These are phyloP conservation scores for Drosophila neonasuta DNA, from an alignment of 2,888 invertebrate species.

Conservation along the genomic window DNA sequence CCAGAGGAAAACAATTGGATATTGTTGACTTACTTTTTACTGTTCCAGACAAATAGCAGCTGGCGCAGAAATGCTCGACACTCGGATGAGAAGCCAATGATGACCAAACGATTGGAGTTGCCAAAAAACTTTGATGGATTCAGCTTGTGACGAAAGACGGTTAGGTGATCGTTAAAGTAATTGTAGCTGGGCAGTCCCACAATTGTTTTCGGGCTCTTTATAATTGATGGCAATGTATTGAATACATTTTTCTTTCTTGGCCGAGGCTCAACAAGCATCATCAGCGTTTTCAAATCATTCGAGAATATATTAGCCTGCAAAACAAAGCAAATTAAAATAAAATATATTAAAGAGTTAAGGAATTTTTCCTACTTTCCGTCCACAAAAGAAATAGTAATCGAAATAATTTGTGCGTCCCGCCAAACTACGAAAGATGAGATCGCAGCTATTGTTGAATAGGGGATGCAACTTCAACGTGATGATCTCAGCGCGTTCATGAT, in stretches of 20 bases:
- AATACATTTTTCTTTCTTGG: conserved; percentile 45
- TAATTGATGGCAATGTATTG: background rate
- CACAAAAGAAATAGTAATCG: conserved; percentile 64
- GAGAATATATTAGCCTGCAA: conserved; percentile 37
- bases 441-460: conserved; percentile 64
- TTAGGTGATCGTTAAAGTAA: conserved; percentile 46
- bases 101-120: conserved; percentile 56
- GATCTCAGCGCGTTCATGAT: conserved; percentile 61
- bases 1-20: too few relatives aligned
- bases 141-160: conserved; percentile 62
- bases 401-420: conserved; percentile 61
- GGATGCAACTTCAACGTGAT: conserved; percentile 73
- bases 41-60: conserved; percentile 73
- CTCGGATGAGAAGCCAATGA: conserved; percentile 71
- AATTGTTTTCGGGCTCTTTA: too few relatives aligned
- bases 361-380: conserved; percentile 32
- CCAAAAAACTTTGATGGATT: conserved; percentile 58
- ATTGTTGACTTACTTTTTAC: conserved; percentile 54
- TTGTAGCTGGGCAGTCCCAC: conserved; percentile 30
- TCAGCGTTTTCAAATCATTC: conserved; percentile 68
- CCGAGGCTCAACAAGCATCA: conserved; percentile 74
- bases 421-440: conserved; percentile 67
- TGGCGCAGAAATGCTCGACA: conserved; percentile 74
- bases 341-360: background rate
- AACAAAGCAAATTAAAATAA: background rate